Evolutionary conservation across 2,113 vertebrate species (phyloP).

Genomic region (Microcebus jonahi): DNA sequence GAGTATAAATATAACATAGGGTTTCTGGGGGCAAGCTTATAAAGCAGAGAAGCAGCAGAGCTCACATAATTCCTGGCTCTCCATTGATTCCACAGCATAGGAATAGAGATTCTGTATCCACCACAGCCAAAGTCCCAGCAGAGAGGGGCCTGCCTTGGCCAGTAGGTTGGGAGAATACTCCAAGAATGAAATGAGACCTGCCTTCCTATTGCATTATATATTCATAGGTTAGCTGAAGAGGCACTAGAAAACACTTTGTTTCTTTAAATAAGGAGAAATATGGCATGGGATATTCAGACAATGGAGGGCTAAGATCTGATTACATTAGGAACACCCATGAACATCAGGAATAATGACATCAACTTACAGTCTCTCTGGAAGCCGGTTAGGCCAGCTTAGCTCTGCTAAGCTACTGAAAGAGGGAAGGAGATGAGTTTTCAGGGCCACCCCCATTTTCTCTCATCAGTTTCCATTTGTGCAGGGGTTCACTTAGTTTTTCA

Average conservation of each 20-base stretch:
- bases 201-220: background rate
- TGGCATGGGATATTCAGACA: background rate
- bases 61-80: background rate
- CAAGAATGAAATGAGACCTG: background rate
- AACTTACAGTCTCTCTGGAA: background rate
- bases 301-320: background rate
- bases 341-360: background rate
- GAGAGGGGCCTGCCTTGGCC: background rate
- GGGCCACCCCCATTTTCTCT: background rate
- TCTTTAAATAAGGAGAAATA: conserved; percentile 24
- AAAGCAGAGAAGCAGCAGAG: background rate
- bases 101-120: background rate
- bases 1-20: background rate
- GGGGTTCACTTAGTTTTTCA: background rate
- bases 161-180: background rate
- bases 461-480: background rate
- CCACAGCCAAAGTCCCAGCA: background rate
- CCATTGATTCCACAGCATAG: background rate
- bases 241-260: background rate
- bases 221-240: conserved; percentile 15
- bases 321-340: background rate
- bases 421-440: background rate
- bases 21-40: background rate
- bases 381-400: background rate
- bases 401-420: background rate